Base-by-base conservation (phyloP, 2,888 invertebrate species). In the Lepidocyrtoides sp. region DNA sequence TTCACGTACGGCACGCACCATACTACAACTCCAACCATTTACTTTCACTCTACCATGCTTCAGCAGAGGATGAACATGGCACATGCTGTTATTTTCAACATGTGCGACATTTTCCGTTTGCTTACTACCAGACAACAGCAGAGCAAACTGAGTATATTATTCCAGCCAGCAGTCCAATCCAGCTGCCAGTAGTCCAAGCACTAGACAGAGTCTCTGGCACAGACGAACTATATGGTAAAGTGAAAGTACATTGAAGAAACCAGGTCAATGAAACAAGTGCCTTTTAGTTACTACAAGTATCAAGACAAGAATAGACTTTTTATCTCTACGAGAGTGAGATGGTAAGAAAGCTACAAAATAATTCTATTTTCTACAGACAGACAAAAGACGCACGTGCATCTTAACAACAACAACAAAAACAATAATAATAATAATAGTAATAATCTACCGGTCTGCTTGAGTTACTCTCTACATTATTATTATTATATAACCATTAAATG, bases 181-280 rank as follows among this genome's bases (percentile, higher is more conserved):
- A 57, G 57, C 57, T 10, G 51, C 51, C 51, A 36, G 36, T 8
- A 36, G 36, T 36, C 4, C 3, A 54, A 14, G 54, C 14, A 54
- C 20, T 14, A 23, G 26, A 63, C 23, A n/a, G 36, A 69, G 69
- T 57, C 23, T n/a, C n/a, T n/a, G n/a, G n/a, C 20, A 66, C 29
- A 14, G 44, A 75, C 26, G 12, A n/a, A n/a, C n/a, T 10, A 17
- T 12, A 0, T 32, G 14, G 2, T 10, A 75, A 36, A 75, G 51
- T 44, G 44, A 26, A 48, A 48, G n/a, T n/a, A n/a, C n/a, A n/a
- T n/a, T n/a, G n/a, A 23, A 44, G 60, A 81, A 81, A 81, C 20
- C 81, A 81, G 81, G 81, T 81, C 60, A 81, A 79, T 79, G 60
- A 57, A 60, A 29, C 51, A 41, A 41, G 14, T 23, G 7, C 51